Evolutionary conservation across 2,797 vertebrate genomes (phyloP), one percentile per base, ranked within the genome.

Genomic region (Sparus aurata): DNA sequence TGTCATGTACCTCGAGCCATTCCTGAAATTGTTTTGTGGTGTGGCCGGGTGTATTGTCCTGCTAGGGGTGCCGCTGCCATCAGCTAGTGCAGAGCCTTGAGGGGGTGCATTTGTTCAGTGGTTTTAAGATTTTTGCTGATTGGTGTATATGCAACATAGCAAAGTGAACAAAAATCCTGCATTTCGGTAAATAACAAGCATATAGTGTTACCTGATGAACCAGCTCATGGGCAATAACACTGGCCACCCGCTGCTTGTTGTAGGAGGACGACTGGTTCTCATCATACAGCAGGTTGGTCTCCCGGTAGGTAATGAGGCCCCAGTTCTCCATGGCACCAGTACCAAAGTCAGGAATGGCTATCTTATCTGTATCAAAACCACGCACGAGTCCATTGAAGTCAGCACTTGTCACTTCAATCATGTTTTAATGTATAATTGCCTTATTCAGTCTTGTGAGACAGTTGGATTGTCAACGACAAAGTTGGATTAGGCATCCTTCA

Each of bases 291-390:
- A 99, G 91, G 87, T 98, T 99, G 25, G 95, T 97, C 89, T 99
- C 98, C 85, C 98, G 93, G 92, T 98, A 99, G 43, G 98, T 99
- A 90, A 99, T 93, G 60, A 99, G 94, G 1, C 98, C 98, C 98
- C 98, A 99, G 94, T 99, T 99, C 89, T 99, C 98, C 98, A 99
- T 99, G 43, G 98, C 98, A 25, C 98, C 98, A 0, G 98, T 98
- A 5, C 98, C 97, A 23, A 99, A 99, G 90, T 99, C 97, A 89
- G 98, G 98, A 90, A 99, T 99, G 78, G 98, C 98, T 50, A 99
- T 99, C 94, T 98, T 93, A 94, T 99, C 98, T 99, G 79, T 2
- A 90, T 72, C 22, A 80, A 75, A 75, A 78, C 18, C 62, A 63
- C 17, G 68, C n/a, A 63, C 2, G 9, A 52, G 25, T 22, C 13